phyloP scores from a whole-genome alignment of 2,888 invertebrate species.

The Molanna angustata region DNA sequence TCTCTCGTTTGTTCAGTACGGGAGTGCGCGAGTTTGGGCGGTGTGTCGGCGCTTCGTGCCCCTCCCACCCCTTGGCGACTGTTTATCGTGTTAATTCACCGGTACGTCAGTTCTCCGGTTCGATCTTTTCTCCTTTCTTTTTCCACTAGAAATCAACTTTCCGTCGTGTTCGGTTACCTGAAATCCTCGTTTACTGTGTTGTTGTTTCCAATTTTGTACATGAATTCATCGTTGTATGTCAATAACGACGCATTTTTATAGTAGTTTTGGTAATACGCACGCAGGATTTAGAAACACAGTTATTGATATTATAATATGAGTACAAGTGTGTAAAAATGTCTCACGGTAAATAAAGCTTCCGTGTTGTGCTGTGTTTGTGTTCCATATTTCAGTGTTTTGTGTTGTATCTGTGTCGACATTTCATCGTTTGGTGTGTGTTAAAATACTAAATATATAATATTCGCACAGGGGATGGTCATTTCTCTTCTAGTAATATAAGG shows the following conservation, averaged over 20 bases:
- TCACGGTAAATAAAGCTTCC: slow-evolving; percentile 26
- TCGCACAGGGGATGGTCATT: too few relatives aligned
- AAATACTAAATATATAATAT: too few relatives aligned
- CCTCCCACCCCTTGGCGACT: slow-evolving; percentile 28
- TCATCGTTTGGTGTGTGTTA: too few relatives aligned
- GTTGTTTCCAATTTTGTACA: slow-evolving; percentile 14
- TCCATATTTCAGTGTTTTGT: slow-evolving; percentile 5
- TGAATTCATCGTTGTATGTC: slow-evolving; percentile 16
- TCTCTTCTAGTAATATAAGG: too few relatives aligned
- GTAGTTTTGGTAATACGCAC: slow-evolving; percentile 17
- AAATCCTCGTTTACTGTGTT: slow-evolving; percentile 8
- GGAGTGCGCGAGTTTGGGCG: slow-evolving; percentile 21
- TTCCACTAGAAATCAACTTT: slow-evolving; percentile 23
- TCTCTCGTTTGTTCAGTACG: slow-evolving; percentile 16
- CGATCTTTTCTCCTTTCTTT: slow-evolving; percentile 26
- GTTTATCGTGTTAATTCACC: slow-evolving; percentile 29
- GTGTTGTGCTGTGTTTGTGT: slow-evolving; percentile 28
- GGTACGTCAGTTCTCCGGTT: slow-evolving; percentile 28
- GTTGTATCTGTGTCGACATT: too few relatives aligned
- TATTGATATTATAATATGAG: slow-evolving; percentile 27
- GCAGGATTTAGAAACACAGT: slow-evolving; percentile 22
- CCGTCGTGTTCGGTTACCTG: slow-evolving; percentile 13
- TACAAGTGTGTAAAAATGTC: slow-evolving; percentile 25
- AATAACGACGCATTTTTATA: slow-evolving; percentile 17
- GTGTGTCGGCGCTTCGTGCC: slow-evolving; percentile 25